Percentiles rank a stretch among this genome's conserved stretches.
phyloP scores from a whole-genome alignment of 2,113 vertebrate species.

The Chaenogobius annularis region DNA sequence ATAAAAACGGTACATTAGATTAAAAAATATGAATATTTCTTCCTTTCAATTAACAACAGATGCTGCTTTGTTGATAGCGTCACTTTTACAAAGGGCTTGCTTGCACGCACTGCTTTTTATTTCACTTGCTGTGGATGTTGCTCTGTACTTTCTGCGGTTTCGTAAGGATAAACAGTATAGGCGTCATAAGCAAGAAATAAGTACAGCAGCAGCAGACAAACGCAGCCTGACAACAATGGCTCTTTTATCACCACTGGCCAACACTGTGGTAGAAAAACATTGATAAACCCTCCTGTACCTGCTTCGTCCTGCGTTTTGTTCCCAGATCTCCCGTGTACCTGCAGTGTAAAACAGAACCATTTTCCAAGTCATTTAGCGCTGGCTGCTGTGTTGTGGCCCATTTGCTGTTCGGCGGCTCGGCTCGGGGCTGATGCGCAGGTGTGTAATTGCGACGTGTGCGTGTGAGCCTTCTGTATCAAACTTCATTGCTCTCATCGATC shows the following conservation, averaged over 20 bases:
- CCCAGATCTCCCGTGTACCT: conserved; percentile 21
- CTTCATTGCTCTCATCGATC: conserved; percentile 41
- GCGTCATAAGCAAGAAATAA: background rate
- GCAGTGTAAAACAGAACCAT: conserved; percentile 45
- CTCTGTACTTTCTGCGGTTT: background rate
- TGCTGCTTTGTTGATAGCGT: background rate
- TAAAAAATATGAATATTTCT: background rate
- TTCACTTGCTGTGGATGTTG: background rate
- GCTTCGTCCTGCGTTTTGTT: background rate
- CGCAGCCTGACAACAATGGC: background rate
- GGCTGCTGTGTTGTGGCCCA: conserved; percentile 55
- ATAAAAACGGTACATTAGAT: too few species aligned
- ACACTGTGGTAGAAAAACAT: background rate
- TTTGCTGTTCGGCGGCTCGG: conserved; percentile 59
- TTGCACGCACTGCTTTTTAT: background rate
- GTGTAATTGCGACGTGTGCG: conserved; percentile 62
- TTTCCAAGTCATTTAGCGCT: conserved; percentile 70
- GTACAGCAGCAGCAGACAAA: background rate
- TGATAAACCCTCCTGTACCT: background rate
- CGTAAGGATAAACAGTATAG: background rate
- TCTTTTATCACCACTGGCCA: background rate
- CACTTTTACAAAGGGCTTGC: background rate
- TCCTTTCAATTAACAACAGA: background rate
- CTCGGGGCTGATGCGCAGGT: conserved; percentile 65
- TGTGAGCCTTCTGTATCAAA: conserved; percentile 51